These are phyloP conservation scores for Peromyscus californicus DNA, from an alignment of 2,113 vertebrate species.

Conservation along the genomic window DNA sequence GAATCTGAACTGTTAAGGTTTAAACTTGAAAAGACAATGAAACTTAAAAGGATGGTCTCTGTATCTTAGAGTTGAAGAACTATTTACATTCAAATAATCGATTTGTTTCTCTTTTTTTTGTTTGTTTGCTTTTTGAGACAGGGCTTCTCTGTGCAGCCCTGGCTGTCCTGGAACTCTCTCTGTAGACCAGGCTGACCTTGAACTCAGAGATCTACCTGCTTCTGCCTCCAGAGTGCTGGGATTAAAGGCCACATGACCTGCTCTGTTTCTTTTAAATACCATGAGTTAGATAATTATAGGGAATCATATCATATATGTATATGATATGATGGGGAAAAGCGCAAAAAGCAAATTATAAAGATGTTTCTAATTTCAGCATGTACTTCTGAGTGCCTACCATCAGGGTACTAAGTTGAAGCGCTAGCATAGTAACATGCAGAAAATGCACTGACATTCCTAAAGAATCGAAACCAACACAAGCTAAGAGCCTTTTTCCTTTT, in stretches of 20 bases:
- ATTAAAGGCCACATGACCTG: neutral
- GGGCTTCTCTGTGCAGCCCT: neutral
- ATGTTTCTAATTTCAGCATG: neutral
- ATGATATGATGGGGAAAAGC: neutral
- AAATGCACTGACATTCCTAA: neutral
- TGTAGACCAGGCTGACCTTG: neutral
- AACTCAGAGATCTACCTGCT: neutral
- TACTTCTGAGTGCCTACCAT: neutral
- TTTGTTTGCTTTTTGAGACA: neutral
- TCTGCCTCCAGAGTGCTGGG: neutral
- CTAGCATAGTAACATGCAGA: fast-evolving
- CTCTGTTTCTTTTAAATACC: neutral
- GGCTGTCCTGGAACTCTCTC: neutral
- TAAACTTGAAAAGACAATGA: constrained; percentile 8
- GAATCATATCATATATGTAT: too few relatives aligned
- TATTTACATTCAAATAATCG: neutral
- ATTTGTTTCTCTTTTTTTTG: neutral
- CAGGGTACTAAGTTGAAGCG: neutral
- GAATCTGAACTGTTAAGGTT: neutral
- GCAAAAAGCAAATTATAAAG: neutral
- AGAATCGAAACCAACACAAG: neutral
- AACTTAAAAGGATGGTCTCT: neutral
- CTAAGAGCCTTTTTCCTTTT: too few relatives aligned
- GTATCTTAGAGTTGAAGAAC: neutral
- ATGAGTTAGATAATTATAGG: neutral